A percentile compares a stretch with the other conserved stretches of the same genome.
phyloP scores from a whole-genome alignment of 2,797 vertebrate species.

The Orestias chungarensis region DNA sequence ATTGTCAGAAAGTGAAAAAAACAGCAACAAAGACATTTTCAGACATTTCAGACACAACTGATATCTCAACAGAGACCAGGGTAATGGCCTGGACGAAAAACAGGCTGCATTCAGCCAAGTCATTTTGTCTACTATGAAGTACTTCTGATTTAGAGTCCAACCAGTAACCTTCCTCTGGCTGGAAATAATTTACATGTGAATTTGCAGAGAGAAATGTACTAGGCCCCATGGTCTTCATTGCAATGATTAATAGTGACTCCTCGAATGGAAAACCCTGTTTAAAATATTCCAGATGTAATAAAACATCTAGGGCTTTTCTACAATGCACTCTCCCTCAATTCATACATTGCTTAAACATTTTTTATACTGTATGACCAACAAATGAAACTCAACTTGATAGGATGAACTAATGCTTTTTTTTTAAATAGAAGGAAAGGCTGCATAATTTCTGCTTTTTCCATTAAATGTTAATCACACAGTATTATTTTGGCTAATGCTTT shows the following conservation, averaged over 20 bases:
- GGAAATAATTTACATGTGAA: not conserved
- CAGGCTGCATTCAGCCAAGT: constrained; percentile 6
- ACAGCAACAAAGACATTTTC: not conserved
- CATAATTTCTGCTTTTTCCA: not conserved
- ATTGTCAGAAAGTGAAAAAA: not conserved
- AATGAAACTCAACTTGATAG: not conserved
- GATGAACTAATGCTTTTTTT: not conserved
- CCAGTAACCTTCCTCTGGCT: not conserved
- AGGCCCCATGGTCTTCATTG: not conserved
- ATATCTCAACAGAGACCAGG: constrained; percentile 12
- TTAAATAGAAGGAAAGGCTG: not conserved
- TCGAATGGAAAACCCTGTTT: not conserved
- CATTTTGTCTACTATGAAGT: constrained; percentile 15
- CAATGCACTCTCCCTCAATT: not conserved
- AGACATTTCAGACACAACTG: constrained; percentile 1
- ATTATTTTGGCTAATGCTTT: not conserved
- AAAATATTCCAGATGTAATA: not conserved
- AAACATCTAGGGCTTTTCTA: not conserved
- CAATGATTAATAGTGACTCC: not conserved
- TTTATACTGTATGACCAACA: not conserved
- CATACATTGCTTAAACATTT: not conserved
- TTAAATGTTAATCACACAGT: not conserved
- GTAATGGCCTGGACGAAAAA: not conserved
- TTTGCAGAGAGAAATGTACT: not conserved
- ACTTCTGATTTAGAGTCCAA: not conserved